phyloP scores from a whole-genome alignment of 2,888 invertebrate species.

The Melieria omissa region DNA sequence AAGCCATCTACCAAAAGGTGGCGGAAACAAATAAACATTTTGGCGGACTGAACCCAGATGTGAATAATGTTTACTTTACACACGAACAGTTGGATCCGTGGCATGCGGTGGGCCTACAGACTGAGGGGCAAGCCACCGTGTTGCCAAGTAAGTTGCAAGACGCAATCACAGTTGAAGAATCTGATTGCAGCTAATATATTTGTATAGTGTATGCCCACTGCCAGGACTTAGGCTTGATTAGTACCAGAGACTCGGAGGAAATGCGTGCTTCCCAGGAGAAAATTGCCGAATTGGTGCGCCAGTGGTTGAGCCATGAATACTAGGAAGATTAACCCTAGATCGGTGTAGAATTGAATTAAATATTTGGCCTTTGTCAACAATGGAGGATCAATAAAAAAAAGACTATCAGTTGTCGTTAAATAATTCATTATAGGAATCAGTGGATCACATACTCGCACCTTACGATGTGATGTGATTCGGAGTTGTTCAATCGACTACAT shows the following conservation, averaged over 20 bases:
- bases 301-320: conserved; percentile 50
- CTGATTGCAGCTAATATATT: no score
- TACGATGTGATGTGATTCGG: no score
- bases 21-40: conserved; percentile 67
- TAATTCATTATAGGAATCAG: no score
- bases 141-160: conserved; percentile 54
- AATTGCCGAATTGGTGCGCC: conserved; percentile 57
- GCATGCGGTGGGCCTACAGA: conserved; percentile 68
- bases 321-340: no score
- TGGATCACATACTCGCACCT: no score
- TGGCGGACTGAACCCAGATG: conserved; percentile 67
- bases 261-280: conserved; percentile 59
- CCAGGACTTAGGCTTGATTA: conserved; percentile 61
- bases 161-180: no score
- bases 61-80: conserved; percentile 69
- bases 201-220: conserved; percentile 60
- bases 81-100: conserved; percentile 72
- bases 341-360: no score
- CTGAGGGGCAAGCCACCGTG: conserved; percentile 55
- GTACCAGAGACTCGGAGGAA: conserved; percentile 51
- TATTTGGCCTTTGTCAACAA: no score
- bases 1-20: conserved; percentile 50
- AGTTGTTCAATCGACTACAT: no score
- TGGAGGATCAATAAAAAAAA: no score
- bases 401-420: no score